Percentiles rank a stretch among this genome's conserved stretches.
phyloP scores from a whole-genome alignment of 2,113 vertebrate genomes.

The Nanorana parkeri region DNA sequence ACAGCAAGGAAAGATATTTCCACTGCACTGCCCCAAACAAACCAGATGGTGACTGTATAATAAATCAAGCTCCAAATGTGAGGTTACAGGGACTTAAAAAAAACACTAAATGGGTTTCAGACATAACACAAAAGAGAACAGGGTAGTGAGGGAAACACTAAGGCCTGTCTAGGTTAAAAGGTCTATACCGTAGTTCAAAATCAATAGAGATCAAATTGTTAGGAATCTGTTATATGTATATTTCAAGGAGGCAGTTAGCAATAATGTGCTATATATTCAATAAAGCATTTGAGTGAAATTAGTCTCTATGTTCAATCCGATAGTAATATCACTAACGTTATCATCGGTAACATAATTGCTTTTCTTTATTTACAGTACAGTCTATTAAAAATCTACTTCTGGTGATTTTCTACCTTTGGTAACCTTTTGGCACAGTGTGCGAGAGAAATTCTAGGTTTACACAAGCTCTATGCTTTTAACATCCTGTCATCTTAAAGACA shows the following conservation, averaged over 20 bases:
- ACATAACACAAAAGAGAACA: too few species aligned
- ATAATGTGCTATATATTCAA: neutral
- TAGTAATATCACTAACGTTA: conserved; percentile 59
- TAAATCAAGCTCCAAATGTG: too few species aligned
- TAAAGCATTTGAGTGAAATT: neutral
- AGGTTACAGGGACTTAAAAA: too few species aligned
- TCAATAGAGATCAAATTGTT: too few species aligned
- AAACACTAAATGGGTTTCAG: too few species aligned
- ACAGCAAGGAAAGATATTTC: too few species aligned
- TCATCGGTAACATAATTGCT: conserved; percentile 29
- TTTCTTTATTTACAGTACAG: neutral
- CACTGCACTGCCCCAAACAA: too few species aligned
- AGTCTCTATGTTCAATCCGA: conserved; percentile 27
- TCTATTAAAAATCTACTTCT: neutral
- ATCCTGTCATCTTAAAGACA: conserved; percentile 14
- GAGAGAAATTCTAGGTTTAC: neutral
- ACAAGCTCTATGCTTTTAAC: conserved; percentile 53
- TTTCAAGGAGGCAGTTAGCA: neutral
- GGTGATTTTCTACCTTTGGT: neutral
- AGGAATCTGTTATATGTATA: too few species aligned
- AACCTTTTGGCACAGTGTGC: conserved; percentile 18
- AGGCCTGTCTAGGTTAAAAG: too few species aligned
- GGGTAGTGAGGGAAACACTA: too few species aligned
- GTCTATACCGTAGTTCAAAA: too few species aligned
- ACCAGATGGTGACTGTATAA: too few species aligned